Evolutionary conservation across 2,888 invertebrate species (phyloP).

Genomic region (Malachius bipustulatus): DNA sequence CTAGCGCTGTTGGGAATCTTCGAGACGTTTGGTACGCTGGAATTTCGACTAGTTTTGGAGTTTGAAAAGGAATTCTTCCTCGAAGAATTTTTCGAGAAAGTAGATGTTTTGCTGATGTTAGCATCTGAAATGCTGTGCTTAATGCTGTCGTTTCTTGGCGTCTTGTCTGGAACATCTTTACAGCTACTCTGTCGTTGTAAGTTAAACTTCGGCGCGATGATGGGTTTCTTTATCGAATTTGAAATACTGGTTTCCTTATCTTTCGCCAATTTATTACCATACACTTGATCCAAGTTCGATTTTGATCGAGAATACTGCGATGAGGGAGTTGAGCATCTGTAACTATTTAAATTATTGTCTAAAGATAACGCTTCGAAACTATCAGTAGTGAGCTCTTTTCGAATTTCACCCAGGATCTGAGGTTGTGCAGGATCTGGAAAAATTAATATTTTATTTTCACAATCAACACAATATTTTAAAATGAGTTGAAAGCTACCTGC

Average conservation of each 20-base stretch:
- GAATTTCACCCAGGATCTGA: constrained; percentile 33
- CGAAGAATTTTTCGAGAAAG: constrained; percentile 14
- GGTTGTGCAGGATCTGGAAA: constrained; percentile 41
- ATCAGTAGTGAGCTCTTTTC: constrained; percentile 24
- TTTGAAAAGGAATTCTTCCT: constrained; percentile 36
- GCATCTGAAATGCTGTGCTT: constrained; percentile 36
- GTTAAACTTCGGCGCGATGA: constrained; percentile 22
- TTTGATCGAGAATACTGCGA: constrained; percentile 34
- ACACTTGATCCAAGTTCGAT: constrained; percentile 37
- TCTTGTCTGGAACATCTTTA: constrained; percentile 31
- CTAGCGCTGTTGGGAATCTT: constrained; percentile 25
- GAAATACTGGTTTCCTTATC: constrained; percentile 28
- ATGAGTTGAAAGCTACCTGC: constrained; percentile 21
- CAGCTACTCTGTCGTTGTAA: constrained; percentile 35
- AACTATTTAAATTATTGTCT: constrained; percentile 32
- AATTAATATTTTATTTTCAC: too few relatives aligned
- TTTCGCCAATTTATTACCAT: constrained; percentile 25
- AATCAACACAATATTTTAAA: constrained; percentile 4
- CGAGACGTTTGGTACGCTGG: constrained; percentile 32
- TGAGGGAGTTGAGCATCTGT: constrained; percentile 24
- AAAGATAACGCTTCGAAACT: constrained; percentile 33
- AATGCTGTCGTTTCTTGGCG: constrained; percentile 25
- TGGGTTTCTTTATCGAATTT: constrained; percentile 14
- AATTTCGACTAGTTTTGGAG: constrained; percentile 31
- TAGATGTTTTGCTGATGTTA: constrained; percentile 30